phyloP scores from a whole-genome alignment of 2,113 vertebrate genomes.

The Trichomycterus rosablanca region DNA sequence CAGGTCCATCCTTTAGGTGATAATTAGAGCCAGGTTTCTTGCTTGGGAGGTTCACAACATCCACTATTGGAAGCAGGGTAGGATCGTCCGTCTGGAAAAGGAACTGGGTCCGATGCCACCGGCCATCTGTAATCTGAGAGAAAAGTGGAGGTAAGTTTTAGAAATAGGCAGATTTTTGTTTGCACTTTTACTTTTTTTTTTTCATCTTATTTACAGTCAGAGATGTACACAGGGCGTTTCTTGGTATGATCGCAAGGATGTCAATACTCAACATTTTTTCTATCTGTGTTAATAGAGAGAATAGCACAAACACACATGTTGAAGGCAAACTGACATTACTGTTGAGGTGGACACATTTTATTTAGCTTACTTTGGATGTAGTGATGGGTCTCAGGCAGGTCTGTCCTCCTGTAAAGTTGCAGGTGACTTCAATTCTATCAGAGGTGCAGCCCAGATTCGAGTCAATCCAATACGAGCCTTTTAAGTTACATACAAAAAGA shows the following conservation, averaged over 20 bases:
- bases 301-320: no score
- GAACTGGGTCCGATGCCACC: conserved; percentile 86
- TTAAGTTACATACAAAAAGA: neutral
- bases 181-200: no score
- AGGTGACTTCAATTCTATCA: conserved; percentile 86
- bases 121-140: conserved; percentile 83
- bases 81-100: conserved; percentile 85
- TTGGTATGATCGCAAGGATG: no score
- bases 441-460: no score
- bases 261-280: no score
- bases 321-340: no score
- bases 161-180: no score
- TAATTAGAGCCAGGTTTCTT: conserved; percentile 73
- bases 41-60: conserved; percentile 76
- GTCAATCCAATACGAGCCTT: conserved; percentile 95
- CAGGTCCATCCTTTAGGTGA: conserved; percentile 87
- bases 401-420: conserved; percentile 93
- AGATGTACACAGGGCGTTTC: no score
- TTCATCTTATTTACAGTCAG: no score
- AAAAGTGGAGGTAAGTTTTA: neutral
- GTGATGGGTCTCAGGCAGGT: conserved; percentile 88
- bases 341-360: no score
- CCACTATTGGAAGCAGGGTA: conserved; percentile 81
- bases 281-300: no score
- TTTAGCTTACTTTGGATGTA: conserved; percentile 92